These are phyloP conservation scores for Idaea dimidiata DNA, from an alignment of 2,888 invertebrate species.

Conservation along the genomic window DNA sequence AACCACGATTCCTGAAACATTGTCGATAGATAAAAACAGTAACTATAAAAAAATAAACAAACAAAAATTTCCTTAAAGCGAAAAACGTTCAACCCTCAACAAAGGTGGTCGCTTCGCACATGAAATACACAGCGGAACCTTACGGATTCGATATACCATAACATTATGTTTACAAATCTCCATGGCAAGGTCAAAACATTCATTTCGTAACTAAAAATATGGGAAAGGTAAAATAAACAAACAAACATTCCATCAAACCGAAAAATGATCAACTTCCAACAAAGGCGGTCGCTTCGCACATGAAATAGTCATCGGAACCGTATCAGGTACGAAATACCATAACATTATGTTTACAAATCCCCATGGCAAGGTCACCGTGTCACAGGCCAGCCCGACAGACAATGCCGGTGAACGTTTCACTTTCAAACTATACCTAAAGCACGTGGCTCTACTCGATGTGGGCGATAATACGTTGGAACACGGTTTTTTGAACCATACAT, in stretches of 20 bases:
- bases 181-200: constrained; percentile 65
- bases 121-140: constrained; percentile 28
- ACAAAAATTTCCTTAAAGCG: too few relatives aligned
- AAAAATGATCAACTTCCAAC: too few relatives aligned
- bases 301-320: constrained; percentile 29
- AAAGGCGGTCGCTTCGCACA: too few relatives aligned
- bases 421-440: constrained; percentile 55
- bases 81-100: too few relatives aligned
- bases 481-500: neutral
- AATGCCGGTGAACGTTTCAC: constrained; percentile 68
- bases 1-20: too few relatives aligned
- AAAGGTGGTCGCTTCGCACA: too few relatives aligned
- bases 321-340: constrained; percentile 31
- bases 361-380: constrained; percentile 62
- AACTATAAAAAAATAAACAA: too few relatives aligned
- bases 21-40: too few relatives aligned
- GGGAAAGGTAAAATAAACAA: too few relatives aligned
- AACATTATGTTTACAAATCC: constrained; percentile 56
- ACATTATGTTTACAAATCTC: constrained; percentile 57
- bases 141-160: constrained; percentile 31
- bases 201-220: too few relatives aligned
- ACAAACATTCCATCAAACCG: too few relatives aligned
- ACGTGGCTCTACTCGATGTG: constrained; percentile 21
- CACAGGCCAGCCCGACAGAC: constrained; percentile 48
- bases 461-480: constrained; percentile 10